Base-by-base conservation (phyloP, 2,888 invertebrate species). In the Oscheius sp. region DNA sequence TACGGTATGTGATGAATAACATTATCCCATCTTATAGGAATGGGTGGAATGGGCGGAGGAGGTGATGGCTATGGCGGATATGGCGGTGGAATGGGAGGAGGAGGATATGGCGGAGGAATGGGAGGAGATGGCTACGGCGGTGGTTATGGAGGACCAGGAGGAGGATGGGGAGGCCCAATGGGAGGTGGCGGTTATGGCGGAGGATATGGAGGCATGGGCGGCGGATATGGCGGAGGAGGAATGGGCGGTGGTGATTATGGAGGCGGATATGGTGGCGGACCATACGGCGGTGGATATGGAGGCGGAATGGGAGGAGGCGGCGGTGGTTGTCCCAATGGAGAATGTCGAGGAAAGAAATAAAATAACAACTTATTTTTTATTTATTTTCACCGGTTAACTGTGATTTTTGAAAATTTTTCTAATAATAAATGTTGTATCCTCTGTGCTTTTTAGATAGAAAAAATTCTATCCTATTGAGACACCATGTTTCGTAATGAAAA, bases 321-420 rank as follows among this genome's bases (percentile, higher is more conserved):
- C 20, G 69, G 69, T 8, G 63, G 69, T 52, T 69, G 69, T 31
- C 69, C 69, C 52, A 69, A 69, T 53, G 69, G 69, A 69, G 69
- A 69, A 34, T 69, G 69, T 42, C 63, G 69, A 17, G 69, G 69
- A 53, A 65, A 29, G 27, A 53, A 65, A 31, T 53, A 53, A 33
- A 12, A 27, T 27, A n/a, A 8, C 48, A 29, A 27, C 27, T 31
- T 33, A 17, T 39, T 61, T 45, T 42, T 23, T 15, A 1, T 39
- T 39, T 61, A 61, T 42, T 27, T 27, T 61, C 23, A 42, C 61
- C 15, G 61, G 42, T 61, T 33, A 33, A 6, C 20, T 34, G 42
- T 42, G 20, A 23, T 31, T 61, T 25, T 61, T 45, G 27, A 45
- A 8, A 12, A 3, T n/a, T 61, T 17, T 42, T 57, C 39, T 5